Percentiles rank a stretch among this genome's conserved stretches.
Evolutionary conservation across 2,113 vertebrate genomes (phyloP).

Genomic region (Ahaetulla prasina): DNA sequence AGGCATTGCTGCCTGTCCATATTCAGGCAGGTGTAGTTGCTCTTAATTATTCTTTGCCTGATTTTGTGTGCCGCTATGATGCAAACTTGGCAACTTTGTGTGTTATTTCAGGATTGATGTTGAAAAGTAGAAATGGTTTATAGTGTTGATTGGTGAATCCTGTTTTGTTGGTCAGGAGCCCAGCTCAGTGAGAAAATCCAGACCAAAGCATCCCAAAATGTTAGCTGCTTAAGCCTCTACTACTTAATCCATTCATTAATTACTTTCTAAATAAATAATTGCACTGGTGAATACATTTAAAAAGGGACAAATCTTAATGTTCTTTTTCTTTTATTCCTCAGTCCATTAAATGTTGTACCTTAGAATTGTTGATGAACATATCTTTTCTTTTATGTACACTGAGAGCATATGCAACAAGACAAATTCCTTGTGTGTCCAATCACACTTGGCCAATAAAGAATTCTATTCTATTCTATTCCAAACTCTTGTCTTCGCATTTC

Average conservation of each 20-base stretch:
- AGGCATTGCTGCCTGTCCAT: neutral
- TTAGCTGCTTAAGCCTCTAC: neutral
- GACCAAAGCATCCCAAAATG: neutral
- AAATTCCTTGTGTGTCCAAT: no score
- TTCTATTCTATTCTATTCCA: no score
- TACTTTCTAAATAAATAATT: neutral
- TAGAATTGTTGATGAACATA: no score
- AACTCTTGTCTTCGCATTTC: neutral
- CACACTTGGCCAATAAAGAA: no score
- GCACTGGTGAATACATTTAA: neutral
- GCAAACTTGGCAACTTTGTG: neutral
- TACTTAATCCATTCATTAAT: neutral
- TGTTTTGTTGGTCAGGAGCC: neutral
- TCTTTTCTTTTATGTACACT: no score
- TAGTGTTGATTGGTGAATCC: neutral
- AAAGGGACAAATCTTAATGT: neutral
- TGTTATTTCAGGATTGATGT: neutral
- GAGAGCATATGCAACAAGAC: no score
- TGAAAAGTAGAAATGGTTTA: neutral
- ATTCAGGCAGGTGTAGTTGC: neutral
- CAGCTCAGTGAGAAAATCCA: neutral
- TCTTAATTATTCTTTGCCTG: neutral
- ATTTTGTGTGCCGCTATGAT: neutral
- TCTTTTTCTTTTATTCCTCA: neutral
- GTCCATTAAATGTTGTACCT: no score